These are phyloP conservation scores for Lepidurus packardi DNA, from an alignment of 1,140 invertebrate genomes.

Conservation along the genomic window DNA sequence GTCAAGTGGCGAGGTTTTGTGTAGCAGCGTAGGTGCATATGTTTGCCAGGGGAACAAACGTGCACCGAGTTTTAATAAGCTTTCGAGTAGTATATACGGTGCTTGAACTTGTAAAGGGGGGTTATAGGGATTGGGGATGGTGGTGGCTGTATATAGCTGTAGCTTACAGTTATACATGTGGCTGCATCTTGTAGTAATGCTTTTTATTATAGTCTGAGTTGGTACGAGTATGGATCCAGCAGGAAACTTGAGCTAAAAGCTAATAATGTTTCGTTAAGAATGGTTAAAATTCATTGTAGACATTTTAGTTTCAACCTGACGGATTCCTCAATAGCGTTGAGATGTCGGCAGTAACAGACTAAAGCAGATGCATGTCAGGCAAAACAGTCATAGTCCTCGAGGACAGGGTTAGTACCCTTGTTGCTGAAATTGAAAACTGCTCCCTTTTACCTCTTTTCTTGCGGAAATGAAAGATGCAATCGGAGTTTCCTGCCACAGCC, in stretches of 20 bases:
- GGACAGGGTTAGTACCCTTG: background rate
- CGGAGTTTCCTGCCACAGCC: background rate
- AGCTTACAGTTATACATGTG: background rate
- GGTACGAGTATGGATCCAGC: background rate
- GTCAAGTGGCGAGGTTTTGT: background rate
- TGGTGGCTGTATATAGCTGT: background rate
- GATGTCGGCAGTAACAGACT: too few species aligned
- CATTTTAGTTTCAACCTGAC: too few species aligned
- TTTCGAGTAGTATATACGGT: background rate
- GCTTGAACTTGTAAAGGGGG: background rate
- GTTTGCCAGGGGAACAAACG: background rate
- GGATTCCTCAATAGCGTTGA: too few species aligned
- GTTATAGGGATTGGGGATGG: background rate
- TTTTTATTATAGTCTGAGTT: background rate
- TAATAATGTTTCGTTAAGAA: too few species aligned
- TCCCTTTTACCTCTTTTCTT: conserved; percentile 15
- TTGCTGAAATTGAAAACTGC: conserved; percentile 11
- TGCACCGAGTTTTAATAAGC: conserved; percentile 12
- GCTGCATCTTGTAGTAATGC: background rate
- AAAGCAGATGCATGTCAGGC: background rate
- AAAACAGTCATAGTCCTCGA: too few species aligned
- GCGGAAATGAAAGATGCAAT: conserved; percentile 18
- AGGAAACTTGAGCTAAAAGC: too few species aligned
- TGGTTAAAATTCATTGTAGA: too few species aligned
- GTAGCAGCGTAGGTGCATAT: background rate